These are phyloP conservation scores for Danionella dracula DNA, from an alignment of 2,797 vertebrate genomes.

Conservation along the genomic window DNA sequence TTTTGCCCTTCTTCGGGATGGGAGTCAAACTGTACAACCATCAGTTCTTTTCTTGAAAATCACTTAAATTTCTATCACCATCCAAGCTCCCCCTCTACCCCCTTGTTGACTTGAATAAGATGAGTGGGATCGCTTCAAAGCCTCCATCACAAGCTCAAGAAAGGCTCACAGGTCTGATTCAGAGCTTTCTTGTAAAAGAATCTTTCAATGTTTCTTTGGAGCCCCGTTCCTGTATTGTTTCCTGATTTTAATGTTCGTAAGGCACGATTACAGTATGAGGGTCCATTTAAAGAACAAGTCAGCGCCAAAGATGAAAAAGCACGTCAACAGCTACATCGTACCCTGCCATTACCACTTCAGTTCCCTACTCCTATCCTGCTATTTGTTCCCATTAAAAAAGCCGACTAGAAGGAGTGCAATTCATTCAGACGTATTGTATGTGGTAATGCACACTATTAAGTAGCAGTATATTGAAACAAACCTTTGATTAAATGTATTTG, in stretches of 20 bases:
- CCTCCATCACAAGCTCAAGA: constrained; percentile 6
- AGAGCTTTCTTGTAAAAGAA: constrained; percentile 35
- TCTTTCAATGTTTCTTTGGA: constrained; percentile 25
- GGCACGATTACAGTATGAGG: constrained; percentile 57
- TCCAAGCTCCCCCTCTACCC: constrained; percentile 38
- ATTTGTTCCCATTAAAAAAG: constrained; percentile 58
- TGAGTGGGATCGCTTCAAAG: constrained; percentile 39
- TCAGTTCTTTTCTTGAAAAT: constrained; percentile 6
- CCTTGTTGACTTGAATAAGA: constrained; percentile 53
- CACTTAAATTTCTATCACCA: constrained; percentile 32
- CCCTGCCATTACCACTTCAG: constrained; percentile 69
- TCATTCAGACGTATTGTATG: constrained; percentile 68
- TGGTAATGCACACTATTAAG: constrained; percentile 78
- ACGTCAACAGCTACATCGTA: constrained; percentile 63
- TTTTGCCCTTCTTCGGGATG: neutral
- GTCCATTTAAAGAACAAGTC: constrained; percentile 50
- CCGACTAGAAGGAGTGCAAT: constrained; percentile 63
- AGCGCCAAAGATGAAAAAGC: constrained; percentile 58
- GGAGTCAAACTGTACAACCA: neutral
- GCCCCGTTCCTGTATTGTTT: constrained; percentile 25
- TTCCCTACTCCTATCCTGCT: constrained; percentile 64
- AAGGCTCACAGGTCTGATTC: constrained; percentile 34
- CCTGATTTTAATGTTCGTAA: constrained; percentile 36
- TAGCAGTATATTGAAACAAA: constrained; percentile 75
- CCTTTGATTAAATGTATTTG: constrained; percentile 82